Conservation (phyloP, 2,888 invertebrate genomes). For the Dascillus cervinus region DNA sequence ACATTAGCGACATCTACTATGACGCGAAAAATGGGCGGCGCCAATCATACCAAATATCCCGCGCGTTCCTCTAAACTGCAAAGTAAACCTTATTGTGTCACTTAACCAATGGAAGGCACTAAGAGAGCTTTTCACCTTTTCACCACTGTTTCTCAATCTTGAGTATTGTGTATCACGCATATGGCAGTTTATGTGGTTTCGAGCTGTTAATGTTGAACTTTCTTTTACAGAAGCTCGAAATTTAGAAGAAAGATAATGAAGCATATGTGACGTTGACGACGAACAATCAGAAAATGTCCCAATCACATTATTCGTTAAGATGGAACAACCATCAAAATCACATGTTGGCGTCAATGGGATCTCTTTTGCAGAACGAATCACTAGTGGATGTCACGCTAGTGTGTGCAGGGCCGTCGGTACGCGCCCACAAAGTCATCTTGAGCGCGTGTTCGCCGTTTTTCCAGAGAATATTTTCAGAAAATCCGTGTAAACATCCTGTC, state of each 20-base stretch:
- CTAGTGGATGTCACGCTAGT: conserved; percentile 87
- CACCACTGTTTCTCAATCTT: too few relatives aligned
- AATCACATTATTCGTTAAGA: conserved; percentile 84
- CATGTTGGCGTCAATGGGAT: conserved; percentile 80
- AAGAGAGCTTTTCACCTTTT: too few relatives aligned
- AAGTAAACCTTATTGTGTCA: too few relatives aligned
- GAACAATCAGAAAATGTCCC: conserved; percentile 34
- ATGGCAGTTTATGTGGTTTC: too few relatives aligned
- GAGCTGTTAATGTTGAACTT: conserved; percentile 6
- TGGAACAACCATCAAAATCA: conserved; percentile 93
- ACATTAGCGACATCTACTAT: too few relatives aligned
- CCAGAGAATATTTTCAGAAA: conserved; percentile 80
- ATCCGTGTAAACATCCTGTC: conserved; percentile 89
- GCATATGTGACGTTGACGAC: conserved; percentile 25
- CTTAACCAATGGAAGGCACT: too few relatives aligned
- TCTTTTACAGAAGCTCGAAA: conserved; percentile 35
- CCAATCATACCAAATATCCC: too few relatives aligned
- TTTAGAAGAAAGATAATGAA: conserved; percentile 30
- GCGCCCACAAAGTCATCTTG: conserved; percentile 86
- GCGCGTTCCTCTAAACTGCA: too few relatives aligned
- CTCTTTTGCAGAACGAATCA: conserved; percentile 77
- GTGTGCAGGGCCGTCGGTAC: conserved; percentile 75
- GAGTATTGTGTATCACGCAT: too few relatives aligned
- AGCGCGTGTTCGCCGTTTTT: conserved; percentile 87
- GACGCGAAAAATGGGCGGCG: too few relatives aligned